These are phyloP conservation scores for Folsomia manolachei DNA, from an alignment of 2,888 invertebrate genomes.

Conservation along the genomic window DNA sequence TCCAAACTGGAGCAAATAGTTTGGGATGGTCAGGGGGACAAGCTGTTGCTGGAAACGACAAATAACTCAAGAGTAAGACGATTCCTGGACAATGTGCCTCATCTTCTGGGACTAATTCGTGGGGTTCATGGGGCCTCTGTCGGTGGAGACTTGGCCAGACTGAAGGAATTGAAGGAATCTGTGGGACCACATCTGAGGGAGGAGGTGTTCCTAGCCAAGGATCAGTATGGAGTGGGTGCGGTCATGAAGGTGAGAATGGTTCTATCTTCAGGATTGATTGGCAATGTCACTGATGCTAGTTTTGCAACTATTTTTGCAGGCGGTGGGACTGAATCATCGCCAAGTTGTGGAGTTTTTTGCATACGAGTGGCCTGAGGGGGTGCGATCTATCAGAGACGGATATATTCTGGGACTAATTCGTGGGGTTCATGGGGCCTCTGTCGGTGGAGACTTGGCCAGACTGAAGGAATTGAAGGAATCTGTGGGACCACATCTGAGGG, in stretches of 20 bases:
- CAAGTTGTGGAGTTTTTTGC: conserved; percentile 73
- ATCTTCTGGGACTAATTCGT: conserved; percentile 75
- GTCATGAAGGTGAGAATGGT: not conserved
- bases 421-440: conserved; percentile 73
- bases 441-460: conserved; percentile 71
- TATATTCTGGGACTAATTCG: conserved; percentile 77
- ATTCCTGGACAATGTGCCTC: conserved; percentile 90
- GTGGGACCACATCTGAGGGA: not conserved
- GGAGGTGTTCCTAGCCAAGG: conserved; percentile 69
- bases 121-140: conserved; percentile 76
- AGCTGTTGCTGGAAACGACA: conserved; percentile 74
- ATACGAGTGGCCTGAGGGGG: conserved; percentile 65
- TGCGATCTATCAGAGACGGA: conserved; percentile 65
- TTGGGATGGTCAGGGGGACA: conserved; percentile 85
- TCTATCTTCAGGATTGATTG: too few relatives aligned
- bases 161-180: conserved; percentile 62
- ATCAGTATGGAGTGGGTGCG: conserved; percentile 63
- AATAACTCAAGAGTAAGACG: conserved; percentile 76
- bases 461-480: conserved; percentile 62
- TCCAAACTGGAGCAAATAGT: conserved; percentile 79
- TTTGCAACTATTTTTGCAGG: conserved; percentile 59
- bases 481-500: too few relatives aligned
- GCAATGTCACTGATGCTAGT: not conserved
- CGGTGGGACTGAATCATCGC: conserved; percentile 75
- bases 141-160: conserved; percentile 69